Conservation (phyloP, 2,888 invertebrate genomes). For the Erebia aethiops region DNA sequence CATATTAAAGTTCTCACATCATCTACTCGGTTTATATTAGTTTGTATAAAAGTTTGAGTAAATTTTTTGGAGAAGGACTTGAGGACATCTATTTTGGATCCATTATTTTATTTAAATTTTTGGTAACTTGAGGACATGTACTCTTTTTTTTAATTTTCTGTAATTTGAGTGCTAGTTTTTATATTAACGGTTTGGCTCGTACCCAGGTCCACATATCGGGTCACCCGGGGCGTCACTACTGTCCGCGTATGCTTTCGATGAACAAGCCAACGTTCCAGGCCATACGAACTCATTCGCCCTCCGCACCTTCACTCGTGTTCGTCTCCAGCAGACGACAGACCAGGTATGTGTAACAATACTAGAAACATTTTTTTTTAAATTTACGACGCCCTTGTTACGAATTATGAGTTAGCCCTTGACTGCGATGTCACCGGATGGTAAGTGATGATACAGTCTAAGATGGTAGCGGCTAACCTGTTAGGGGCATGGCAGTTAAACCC, state of each 20-base stretch:
- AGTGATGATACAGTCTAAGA: background rate
- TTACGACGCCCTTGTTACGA: background rate
- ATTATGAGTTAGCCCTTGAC: background rate
- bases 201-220: conserved; percentile 92
- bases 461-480: background rate
- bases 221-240: conserved; percentile 98
- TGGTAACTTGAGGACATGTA: too few relatives aligned
- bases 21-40: too few relatives aligned
- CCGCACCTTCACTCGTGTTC: conserved; percentile 95
- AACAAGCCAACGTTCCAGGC: conserved; percentile 99
- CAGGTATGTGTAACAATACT: conserved; percentile 12
- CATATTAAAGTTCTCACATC: too few relatives aligned
- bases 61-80: too few relatives aligned
- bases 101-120: too few relatives aligned
- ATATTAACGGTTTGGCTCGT: background rate
- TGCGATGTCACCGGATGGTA: background rate
- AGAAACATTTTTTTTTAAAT: background rate
- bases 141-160: too few relatives aligned
- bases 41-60: too few relatives aligned
- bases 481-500: too few relatives aligned
- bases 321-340: conserved; percentile 99
- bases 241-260: conserved; percentile 99
- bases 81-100: too few relatives aligned
- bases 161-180: too few relatives aligned
- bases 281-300: conserved; percentile 95